These are phyloP conservation scores for Rosalia funebris DNA, from an alignment of 2,888 invertebrate genomes.

Conservation along the genomic window DNA sequence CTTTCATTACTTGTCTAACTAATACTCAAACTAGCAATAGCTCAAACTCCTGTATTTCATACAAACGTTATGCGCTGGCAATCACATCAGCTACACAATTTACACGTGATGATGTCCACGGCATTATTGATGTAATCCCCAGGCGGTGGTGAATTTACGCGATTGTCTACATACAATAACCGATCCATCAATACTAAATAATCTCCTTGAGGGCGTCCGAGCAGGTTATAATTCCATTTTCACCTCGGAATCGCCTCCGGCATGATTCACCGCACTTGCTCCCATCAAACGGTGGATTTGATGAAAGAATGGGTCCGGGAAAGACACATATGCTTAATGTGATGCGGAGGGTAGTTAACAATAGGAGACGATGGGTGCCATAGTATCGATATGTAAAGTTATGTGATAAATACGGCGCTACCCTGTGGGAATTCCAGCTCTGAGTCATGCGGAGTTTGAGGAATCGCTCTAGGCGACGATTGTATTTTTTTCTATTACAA, in stretches of 20 bases:
- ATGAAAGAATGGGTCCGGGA: conserved; percentile 47
- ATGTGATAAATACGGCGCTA: conserved; percentile 48
- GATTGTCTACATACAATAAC: conserved; percentile 40
- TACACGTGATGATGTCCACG: conserved; percentile 21
- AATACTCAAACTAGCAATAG: no score
- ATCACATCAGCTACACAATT: conserved; percentile 11
- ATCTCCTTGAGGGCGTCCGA: conserved; percentile 33
- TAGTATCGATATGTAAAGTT: conserved; percentile 47
- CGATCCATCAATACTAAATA: conserved; percentile 43
- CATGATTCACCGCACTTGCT: conserved; percentile 39
- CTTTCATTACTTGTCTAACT: no score
- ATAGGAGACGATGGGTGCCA: conserved; percentile 31
- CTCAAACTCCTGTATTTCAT: conserved; percentile 1
- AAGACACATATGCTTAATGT: conserved; percentile 60
- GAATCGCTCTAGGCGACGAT: neutral
- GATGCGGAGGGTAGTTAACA: conserved; percentile 48
- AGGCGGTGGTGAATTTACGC: conserved; percentile 16
- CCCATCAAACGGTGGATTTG: conserved; percentile 25
- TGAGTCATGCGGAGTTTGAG: conserved; percentile 34
- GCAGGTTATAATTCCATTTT: conserved; percentile 41
- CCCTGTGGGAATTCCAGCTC: conserved; percentile 30
- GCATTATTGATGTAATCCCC: conserved; percentile 12
- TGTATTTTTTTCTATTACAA: conserved; percentile 13
- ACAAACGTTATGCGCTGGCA: neutral
- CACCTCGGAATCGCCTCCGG: conserved; percentile 34